phyloP scores from a whole-genome alignment of 2,797 vertebrate species.

The Knipowitschia caucasica region DNA sequence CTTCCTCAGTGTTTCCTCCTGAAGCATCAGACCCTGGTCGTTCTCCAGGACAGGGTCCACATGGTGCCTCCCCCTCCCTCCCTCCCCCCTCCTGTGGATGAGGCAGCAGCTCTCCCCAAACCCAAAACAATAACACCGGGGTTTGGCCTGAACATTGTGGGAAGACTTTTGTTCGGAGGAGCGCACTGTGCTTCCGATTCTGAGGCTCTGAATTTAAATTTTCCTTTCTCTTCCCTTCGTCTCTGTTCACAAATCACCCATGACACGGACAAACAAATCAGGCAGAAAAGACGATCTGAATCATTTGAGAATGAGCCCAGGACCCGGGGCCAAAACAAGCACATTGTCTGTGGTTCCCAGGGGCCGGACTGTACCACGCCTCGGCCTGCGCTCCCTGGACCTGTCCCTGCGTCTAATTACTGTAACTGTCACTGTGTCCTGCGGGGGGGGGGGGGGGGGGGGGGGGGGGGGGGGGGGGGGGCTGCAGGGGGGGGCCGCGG shows the following conservation, averaged over 20 bases:
- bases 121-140: conserved; percentile 71
- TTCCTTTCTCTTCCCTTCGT: conserved; percentile 20
- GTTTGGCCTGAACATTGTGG: conserved; percentile 66
- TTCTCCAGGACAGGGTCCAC: too few relatives aligned
- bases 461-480: too few relatives aligned
- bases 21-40: too few relatives aligned
- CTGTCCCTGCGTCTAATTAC: conserved; percentile 78
- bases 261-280: conserved; percentile 58
- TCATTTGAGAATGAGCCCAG: conserved; percentile 58
- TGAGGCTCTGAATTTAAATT: conserved; percentile 49
- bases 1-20: too few relatives aligned
- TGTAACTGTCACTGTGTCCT: conserved; percentile 84
- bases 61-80: neutral
- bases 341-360: conserved; percentile 76
- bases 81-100: conserved; percentile 50
- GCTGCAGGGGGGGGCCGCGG: too few relatives aligned
- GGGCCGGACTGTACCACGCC: conserved; percentile 70
- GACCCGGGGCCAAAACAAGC: conserved; percentile 62
- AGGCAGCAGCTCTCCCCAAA: conserved; percentile 63
- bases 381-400: conserved; percentile 51
- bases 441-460: too few relatives aligned
- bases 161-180: conserved; percentile 56
- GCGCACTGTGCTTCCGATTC: conserved; percentile 47
- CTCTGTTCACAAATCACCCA: conserved; percentile 52
- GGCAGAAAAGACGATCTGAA: conserved; percentile 66